Percentiles rank a stretch among this genome's conserved stretches.
Evolutionary conservation across 2,888 invertebrate genomes (phyloP).

Genomic region (Chesias legatella): DNA sequence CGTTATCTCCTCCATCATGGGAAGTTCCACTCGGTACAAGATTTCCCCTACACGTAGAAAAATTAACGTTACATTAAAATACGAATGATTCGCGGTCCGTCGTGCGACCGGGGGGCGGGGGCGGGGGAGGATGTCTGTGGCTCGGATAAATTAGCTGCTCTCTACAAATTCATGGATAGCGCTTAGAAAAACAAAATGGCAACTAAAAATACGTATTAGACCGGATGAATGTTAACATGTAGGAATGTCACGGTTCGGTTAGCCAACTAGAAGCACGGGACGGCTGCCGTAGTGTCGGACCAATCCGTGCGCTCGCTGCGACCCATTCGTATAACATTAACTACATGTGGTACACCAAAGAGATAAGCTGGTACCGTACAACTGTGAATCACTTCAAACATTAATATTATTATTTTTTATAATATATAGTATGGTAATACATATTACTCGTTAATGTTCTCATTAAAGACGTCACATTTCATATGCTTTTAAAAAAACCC

Average conservation of each 20-base stretch:
- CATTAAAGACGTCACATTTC: too few species aligned
- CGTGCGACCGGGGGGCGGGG: slow-evolving; percentile 29
- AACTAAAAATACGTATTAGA: slow-evolving; percentile 54
- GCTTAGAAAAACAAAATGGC: slow-evolving; percentile 57
- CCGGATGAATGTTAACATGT: slow-evolving; percentile 48
- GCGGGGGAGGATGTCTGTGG: slow-evolving; percentile 19
- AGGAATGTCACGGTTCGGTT: slow-evolving; percentile 48
- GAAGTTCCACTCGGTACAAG: slow-evolving; percentile 96
- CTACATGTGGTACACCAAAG: slow-evolving; percentile 60
- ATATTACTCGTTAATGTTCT: too few species aligned
- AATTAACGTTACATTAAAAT: slow-evolving; percentile 76
- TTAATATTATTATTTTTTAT: too few species aligned
- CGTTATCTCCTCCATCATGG: slow-evolving; percentile 96
- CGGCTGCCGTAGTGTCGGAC: slow-evolving; percentile 56
- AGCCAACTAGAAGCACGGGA: slow-evolving; percentile 80
- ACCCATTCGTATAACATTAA: slow-evolving; percentile 52
- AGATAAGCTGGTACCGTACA: slow-evolving; percentile 33
- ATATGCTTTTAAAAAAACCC: too few species aligned
- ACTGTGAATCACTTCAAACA: slow-evolving; percentile 10
- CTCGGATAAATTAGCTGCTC: slow-evolving; percentile 42
- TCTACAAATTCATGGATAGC: slow-evolving; percentile 57
- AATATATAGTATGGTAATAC: too few species aligned
- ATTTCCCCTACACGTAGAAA: slow-evolving; percentile 88
- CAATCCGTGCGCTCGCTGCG: slow-evolving; percentile 61
- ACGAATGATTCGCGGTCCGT: slow-evolving; percentile 32